Percentiles rank a stretch among this genome's conserved stretches.
Evolutionary conservation across 2,888 invertebrate species (phyloP).

Genomic region (Lamellibrachia satsuma): DNA sequence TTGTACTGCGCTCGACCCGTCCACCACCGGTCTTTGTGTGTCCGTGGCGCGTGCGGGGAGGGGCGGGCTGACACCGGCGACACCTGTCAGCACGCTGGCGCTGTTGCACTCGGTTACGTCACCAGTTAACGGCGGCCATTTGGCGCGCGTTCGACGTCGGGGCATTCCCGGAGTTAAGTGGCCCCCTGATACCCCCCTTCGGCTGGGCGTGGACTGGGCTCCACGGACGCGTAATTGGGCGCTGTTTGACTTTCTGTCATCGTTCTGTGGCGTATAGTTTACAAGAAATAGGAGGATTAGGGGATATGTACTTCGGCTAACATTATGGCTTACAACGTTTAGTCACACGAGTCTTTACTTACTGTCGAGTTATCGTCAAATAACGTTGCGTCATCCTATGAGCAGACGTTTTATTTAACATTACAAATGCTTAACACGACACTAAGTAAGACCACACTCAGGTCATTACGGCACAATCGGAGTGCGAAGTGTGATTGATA

Average conservation of each 20-base stretch:
- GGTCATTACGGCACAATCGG: background rate
- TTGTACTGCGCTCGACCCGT: background rate
- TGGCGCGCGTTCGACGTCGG: background rate
- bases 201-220: background rate
- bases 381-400: background rate
- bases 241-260: background rate
- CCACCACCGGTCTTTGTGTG: background rate
- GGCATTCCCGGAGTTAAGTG: background rate
- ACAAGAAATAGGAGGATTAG: background rate
- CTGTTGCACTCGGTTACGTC: slow-evolving; percentile 10
- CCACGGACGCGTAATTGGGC: background rate
- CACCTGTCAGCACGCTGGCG: slow-evolving; percentile 12
- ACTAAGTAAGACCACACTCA: background rate
- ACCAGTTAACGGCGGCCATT: background rate
- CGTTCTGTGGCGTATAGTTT: background rate
- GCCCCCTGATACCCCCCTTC: background rate
- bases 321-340: background rate
- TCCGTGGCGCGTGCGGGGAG: background rate
- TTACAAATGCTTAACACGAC: background rate
- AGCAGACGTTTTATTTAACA: background rate
- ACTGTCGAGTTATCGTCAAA: background rate
- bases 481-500: too few relatives aligned
- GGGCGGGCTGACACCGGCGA: slow-evolving; percentile 5
- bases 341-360: background rate
- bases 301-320: background rate